Percentiles rank a stretch among this genome's conserved stretches.
Conservation (phyloP, 2,113 vertebrate species). For the Tricholaema leucomelas region DNA sequence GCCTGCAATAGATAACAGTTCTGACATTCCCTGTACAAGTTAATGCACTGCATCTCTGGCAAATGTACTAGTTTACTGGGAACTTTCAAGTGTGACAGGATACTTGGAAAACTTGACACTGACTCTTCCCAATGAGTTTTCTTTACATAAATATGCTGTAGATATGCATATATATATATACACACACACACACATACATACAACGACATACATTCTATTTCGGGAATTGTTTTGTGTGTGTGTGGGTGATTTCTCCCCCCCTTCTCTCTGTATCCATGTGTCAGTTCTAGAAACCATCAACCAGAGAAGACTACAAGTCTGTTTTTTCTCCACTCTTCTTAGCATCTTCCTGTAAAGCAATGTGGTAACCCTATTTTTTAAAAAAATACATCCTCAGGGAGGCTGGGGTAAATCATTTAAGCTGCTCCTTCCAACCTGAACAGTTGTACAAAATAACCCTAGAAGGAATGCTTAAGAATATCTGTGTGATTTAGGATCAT, state of each 20-base stretch:
- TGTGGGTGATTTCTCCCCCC: too few species aligned
- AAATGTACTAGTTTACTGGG: not conserved
- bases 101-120: not conserved
- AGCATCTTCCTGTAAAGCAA: not conserved
- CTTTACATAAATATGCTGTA: not conserved
- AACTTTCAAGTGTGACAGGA: not conserved
- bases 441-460: not conserved
- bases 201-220: not conserved
- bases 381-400: not conserved
- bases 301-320: not conserved
- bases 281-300: not conserved
- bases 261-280: not conserved
- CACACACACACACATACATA: accelerated
- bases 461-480: not conserved
- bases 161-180: not conserved
- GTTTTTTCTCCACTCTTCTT: not conserved
- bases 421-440: not conserved
- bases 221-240: too few species aligned
- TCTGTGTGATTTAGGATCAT: not conserved
- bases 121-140: not conserved
- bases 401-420: not conserved
- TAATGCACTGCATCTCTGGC: not conserved
- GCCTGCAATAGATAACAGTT: not conserved
- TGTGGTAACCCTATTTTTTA: not conserved
- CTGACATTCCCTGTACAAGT: not conserved